These are phyloP conservation scores for Anoncus sp. DNA, from an alignment of 2,888 invertebrate species.

Conservation along the genomic window DNA sequence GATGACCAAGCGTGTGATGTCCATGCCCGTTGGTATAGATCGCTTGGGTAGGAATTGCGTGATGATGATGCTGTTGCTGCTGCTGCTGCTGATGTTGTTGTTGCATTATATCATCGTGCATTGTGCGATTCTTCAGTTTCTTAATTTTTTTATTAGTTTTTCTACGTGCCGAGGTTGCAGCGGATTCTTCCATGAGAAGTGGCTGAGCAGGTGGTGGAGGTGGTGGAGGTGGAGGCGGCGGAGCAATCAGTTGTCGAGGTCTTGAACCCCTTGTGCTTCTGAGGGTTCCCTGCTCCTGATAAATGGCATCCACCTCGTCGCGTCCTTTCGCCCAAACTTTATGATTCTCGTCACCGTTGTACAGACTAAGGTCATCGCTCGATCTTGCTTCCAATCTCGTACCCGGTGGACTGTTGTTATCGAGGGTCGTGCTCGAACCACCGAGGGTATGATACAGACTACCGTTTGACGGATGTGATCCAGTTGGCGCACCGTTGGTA, in stretches of 20 bases:
- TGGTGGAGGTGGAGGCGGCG: constrained; percentile 90
- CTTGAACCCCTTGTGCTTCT: constrained; percentile 85
- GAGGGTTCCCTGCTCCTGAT: constrained; percentile 86
- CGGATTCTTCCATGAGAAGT: constrained; percentile 77
- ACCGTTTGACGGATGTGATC: constrained; percentile 72
- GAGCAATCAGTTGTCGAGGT: constrained; percentile 94
- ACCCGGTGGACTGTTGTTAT: constrained; percentile 82
- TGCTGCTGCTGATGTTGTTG: constrained; percentile 83
- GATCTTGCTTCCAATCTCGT: constrained; percentile 80
- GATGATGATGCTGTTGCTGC: constrained; percentile 65
- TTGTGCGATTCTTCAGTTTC: constrained; percentile 75
- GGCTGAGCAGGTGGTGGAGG: constrained; percentile 82
- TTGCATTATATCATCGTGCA: constrained; percentile 77
- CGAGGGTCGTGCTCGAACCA: constrained; percentile 81
- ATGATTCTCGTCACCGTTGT: constrained; percentile 96
- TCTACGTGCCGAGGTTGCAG: constrained; percentile 74
- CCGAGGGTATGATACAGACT: constrained; percentile 82
- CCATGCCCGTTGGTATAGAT: constrained; percentile 81
- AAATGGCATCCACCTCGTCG: constrained; percentile 90
- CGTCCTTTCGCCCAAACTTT: constrained; percentile 95
- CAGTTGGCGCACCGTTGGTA: constrained; percentile 71
- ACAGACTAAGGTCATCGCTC: constrained; percentile 92
- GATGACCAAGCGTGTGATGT: constrained; percentile 81
- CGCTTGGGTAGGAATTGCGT: constrained; percentile 66
- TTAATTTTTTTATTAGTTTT: constrained; percentile 79